These are phyloP conservation scores for Peromyscus californicus DNA, from an alignment of 2,113 vertebrate species.

Conservation along the genomic window DNA sequence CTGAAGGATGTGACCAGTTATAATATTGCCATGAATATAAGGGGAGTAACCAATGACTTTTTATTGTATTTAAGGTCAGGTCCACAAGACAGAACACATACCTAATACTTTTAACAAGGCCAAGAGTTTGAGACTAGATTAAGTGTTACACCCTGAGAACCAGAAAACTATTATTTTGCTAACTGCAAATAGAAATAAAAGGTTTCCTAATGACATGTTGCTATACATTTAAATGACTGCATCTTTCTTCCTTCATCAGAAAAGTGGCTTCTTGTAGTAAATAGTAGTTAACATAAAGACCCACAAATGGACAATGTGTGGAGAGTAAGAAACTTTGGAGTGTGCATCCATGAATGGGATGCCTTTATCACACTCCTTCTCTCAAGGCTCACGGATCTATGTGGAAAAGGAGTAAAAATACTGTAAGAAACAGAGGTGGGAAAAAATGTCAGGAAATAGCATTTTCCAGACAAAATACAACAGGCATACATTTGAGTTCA, in stretches of 20 bases:
- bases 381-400: not conserved
- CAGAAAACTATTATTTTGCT: not conserved
- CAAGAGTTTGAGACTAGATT: not conserved
- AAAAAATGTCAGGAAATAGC: not conserved
- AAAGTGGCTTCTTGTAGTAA: not conserved
- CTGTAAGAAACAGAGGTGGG: not conserved
- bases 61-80: not conserved
- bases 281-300: not conserved
- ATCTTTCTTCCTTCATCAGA: not conserved
- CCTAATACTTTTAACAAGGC: not conserved
- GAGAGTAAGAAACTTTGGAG: not conserved
- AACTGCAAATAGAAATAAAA: not conserved
- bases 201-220: not conserved
- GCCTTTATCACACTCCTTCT: not conserved
- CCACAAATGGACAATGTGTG: not conserved
- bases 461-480: not conserved
- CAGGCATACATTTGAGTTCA: not conserved
- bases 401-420: not conserved
- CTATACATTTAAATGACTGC: not conserved
- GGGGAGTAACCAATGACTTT: not conserved
- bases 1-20: not conserved
- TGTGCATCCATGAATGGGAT: not conserved
- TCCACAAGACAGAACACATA: not conserved
- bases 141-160: not conserved
- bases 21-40: not conserved